These are phyloP conservation scores for Cataglyphis rosenhaueri DNA, from an alignment of 2,888 invertebrate species.

Conservation along the genomic window DNA sequence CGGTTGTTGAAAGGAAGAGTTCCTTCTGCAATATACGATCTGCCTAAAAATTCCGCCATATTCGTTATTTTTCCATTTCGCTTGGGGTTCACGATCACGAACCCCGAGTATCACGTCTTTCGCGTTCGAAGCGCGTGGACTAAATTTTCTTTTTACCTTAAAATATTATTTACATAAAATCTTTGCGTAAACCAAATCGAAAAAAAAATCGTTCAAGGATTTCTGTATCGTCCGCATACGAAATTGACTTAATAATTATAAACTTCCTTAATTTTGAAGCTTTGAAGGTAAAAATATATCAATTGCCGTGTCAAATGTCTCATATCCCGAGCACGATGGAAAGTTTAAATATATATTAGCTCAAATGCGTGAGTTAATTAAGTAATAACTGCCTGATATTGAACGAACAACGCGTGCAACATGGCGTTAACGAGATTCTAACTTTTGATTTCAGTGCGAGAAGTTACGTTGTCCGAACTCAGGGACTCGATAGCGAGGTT, in stretches of 20 bases:
- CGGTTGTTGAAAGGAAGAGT: conserved; percentile 49
- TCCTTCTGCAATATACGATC: conserved; percentile 32
- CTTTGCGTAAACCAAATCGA: not conserved
- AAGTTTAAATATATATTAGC: not conserved
- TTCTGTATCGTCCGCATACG: not conserved
- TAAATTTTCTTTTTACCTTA: not conserved
- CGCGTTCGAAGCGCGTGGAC: not conserved
- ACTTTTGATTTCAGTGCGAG: conserved; percentile 80
- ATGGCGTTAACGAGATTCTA: conserved; percentile 31
- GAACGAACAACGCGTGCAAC: not conserved
- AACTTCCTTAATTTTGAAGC: not conserved
- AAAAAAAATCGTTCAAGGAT: not conserved
- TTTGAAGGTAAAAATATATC: not conserved
- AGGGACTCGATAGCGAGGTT: conserved; percentile 85
- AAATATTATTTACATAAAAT: not conserved
- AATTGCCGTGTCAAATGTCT: not conserved
- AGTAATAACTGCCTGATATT: conserved; percentile 9
- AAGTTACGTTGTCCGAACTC: conserved; percentile 85
- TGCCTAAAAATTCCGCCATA: conserved; percentile 15
- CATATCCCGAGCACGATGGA: not conserved
- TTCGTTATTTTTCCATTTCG: conserved; percentile 53
- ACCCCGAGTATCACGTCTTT: not conserved
- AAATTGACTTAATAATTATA: not conserved
- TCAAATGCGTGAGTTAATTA: conserved; percentile 33
- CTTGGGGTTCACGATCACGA: not conserved